Evolutionary conservation across 64 coral and sea anemone species (phyloP).

Genomic region (Pachyseris speciosa): DNA sequence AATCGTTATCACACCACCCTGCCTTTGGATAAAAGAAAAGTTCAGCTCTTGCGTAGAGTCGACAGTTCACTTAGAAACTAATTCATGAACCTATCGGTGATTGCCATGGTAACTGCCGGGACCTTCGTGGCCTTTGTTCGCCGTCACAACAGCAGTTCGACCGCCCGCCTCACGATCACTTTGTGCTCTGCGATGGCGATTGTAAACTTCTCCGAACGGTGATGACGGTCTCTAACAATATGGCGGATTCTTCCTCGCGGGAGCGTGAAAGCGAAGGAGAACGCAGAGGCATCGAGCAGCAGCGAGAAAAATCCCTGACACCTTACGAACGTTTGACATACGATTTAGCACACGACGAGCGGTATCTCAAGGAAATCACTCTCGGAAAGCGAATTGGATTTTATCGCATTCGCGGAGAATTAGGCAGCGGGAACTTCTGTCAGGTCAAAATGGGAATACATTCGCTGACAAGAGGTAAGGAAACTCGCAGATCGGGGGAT

Average conservation of each 20-base stretch:
- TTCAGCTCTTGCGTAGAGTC: not conserved
- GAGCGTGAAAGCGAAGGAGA: conserved; percentile 34
- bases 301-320: conserved; percentile 71
- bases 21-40: not conserved
- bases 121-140: conserved; percentile 23
- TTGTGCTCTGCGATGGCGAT: conserved; percentile 1
- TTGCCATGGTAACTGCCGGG: conserved; percentile 72
- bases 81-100: not conserved
- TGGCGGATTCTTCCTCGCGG: conserved; percentile 73
- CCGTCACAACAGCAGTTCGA: conserved; percentile 29
- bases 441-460: conserved; percentile 99
- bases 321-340: conserved; percentile 82
- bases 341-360: conserved; percentile 86
- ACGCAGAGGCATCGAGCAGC: conserved; percentile 46
- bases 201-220: not conserved
- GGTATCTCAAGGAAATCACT: conserved; percentile 89
- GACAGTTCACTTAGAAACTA: not conserved
- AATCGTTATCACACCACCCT: not conserved
- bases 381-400: conserved; percentile 99
- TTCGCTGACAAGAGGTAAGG: conserved; percentile 89
- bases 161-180: too few species aligned
- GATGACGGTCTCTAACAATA: conserved; percentile 91
- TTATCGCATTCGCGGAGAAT: conserved; percentile 95
- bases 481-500: not conserved
- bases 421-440: conserved; percentile 96